A percentile compares a stretch with the other conserved stretches of the same genome.
phyloP scores from a whole-genome alignment of 1,140 invertebrate genomes.

The Orius laevigatus region DNA sequence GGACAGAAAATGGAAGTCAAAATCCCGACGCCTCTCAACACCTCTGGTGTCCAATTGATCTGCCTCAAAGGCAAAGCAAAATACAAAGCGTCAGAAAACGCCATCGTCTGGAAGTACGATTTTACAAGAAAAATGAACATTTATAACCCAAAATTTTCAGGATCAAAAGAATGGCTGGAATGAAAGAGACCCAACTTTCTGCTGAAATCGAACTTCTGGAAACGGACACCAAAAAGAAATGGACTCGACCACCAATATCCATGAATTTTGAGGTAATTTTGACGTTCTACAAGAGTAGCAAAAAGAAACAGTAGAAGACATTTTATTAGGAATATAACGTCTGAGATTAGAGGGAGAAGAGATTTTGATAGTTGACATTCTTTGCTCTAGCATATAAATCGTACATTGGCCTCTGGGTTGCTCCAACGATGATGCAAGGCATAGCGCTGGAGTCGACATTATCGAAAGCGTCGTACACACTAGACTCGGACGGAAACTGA shows the following conservation, averaged over 20 bases:
- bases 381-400: neutral
- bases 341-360: too few species aligned
- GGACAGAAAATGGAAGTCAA: constrained; percentile 99
- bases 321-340: too few species aligned
- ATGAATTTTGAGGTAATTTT: constrained; percentile 99
- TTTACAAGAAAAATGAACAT: too few species aligned
- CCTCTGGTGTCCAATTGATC: constrained; percentile 95
- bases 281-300: too few species aligned
- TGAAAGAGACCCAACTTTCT: constrained; percentile 99
- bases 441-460: neutral
- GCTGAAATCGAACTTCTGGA: constrained; percentile 99
- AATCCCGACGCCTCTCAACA: constrained; percentile 97
- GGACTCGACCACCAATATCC: constrained; percentile 99
- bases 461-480: neutral
- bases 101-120: constrained; percentile 98
- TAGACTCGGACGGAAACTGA: neutral
- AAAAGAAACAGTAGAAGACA: too few species aligned
- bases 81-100: constrained; percentile 99
- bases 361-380: neutral
- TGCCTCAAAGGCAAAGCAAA: constrained; percentile 99
- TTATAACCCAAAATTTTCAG: too few species aligned
- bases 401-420: neutral
- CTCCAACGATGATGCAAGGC: neutral
- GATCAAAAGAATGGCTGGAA: constrained; percentile 98
- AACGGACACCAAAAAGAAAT: constrained; percentile 98